Base-by-base conservation (phyloP, 2,797 vertebrate genomes). In the Microcaecilia unicolor region DNA sequence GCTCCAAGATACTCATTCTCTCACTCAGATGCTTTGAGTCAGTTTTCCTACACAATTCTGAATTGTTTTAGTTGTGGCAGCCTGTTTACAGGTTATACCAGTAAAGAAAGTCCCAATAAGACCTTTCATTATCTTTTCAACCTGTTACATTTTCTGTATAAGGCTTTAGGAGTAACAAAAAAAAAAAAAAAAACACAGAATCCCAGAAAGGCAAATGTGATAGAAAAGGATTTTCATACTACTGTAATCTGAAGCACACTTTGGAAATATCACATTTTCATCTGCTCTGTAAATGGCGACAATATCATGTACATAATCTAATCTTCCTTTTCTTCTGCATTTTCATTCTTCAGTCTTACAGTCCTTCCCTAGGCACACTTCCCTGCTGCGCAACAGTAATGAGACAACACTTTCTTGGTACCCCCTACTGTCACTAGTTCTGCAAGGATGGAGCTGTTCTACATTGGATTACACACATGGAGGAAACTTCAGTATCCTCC, bases 351-450 rank as follows among this genome's bases (percentile, higher is more conserved):
- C 34, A 27, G 7, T 34, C n/a, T 34, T 28, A 15, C 26, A 55
- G 48, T 29, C 28, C 43, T 34, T 57, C 35, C 44, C 33, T 25
- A 45, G 44, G 37, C 38, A 31, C 24, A 32, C 34, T 51, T 28
- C 37, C 60, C 58, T 25, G 55, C 60, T 56, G 62, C 17, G 55
- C 25, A 8, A 25, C 29, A 18, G 37, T 57, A 61, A 70, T 61
- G 51, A 66, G 50, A 55, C 56, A 37, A 9, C 29, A 55, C 48
- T 58, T 61, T 48, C 39, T 37, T 56, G 43, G 33, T 18, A 33
- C 45, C 59, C 62, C 64, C 55, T 14, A 41, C 42, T 1, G 38
- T 15, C 14, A 15, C 25, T 28, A 31, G 43, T 34, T 42, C 20
- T 48, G 50, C 19, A 21, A 48, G 31, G 42, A 37, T 15, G 45